Evolutionary conservation across 2,113 vertebrate genomes (phyloP), one percentile per base, ranked within the genome.

Genomic region (Centropristis striata): DNA sequence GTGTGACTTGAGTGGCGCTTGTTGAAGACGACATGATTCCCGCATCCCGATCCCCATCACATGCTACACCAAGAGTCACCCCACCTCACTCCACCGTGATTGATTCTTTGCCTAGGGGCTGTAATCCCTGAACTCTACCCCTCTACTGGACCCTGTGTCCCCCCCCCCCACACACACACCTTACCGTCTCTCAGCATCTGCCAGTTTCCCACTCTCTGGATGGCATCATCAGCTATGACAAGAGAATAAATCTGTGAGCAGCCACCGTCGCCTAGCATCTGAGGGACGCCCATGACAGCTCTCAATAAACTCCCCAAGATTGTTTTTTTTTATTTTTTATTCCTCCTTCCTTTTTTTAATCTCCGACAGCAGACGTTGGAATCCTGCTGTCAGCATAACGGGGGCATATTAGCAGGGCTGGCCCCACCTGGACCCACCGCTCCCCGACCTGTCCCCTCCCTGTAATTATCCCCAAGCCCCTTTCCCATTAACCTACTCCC

Each of bases 361-460:
- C 93, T 93, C 80, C 21, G 10, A 81, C 44, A 68, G 81, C 89
- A 95, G 95, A 93, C 90, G 90, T 93, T 91, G 94, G 92, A 94
- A 95, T 96, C 92, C 93, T 89, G 91, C 95, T 95, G 96, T 94
- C 94, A 95, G 95, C 95, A 93, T 93, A 96, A 96, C 92, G 53
- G 93, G 94, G 94, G 92, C 94, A 95, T 96, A 95, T 96, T 95
- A 94, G 93, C 90, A 89, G 83, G 85, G 88, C 20, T 27, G 8
- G 90, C 93, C 93, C 92, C 93, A 91, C 94, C 95, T 94, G 89
- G 92, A 92, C 89, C 86, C 92, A 88, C 75, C 92, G 89, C 93
- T 93, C 88, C 91, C 92, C 87, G 41, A 91, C 95, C 91, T 85
- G 88, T 94, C 92, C 95, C 92, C 94, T 94, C 93, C 90, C 94